Evolutionary conservation across 2,888 invertebrate genomes (phyloP), one percentile per base, ranked within the genome.

Genomic region (Zonitis immaculata): DNA sequence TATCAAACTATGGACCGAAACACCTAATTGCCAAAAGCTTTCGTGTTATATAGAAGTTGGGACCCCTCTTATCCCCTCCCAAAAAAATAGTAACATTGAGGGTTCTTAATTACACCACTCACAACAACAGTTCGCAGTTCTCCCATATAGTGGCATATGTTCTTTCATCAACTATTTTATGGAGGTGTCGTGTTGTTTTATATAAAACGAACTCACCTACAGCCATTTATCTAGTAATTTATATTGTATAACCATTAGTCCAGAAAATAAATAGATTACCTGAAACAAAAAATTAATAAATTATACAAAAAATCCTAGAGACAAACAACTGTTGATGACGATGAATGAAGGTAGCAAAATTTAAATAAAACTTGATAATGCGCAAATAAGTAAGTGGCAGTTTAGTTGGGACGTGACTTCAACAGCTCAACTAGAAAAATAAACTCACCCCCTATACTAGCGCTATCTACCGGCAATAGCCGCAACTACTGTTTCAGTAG

Each of bases 21-120:
- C 71, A 65, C 66, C 70, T 71, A 73, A 73, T 73, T 72, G 73
- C 73, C 69, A 68, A 73, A 73, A 73, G 73, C 73, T 73, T 72
- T 73, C 71, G 69, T 69, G 70, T 69, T 68, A 56, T n/a, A n/a
- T n/a, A n/a, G n/a, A n/a, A n/a, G n/a, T n/a, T n/a, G n/a, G n/a
- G n/a, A n/a, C n/a, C n/a, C n/a, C n/a, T n/a, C n/a, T n/a, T n/a
- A n/a, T n/a, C n/a, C n/a, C n/a, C n/a, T n/a, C n/a, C n/a, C n/a
- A n/a, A n/a, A n/a, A n/a, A n/a, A n/a, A n/a, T n/a, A n/a, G n/a
- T n/a, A n/a, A n/a, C n/a, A 63, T 55, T 56, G 66, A 70, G 69
- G 69, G 66, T 66, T 68, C 68, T 72, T 73, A 73, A 73, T 73
- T 72, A 70, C 66, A 56, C 52, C 51, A 50, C 52, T 35, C 35